phyloP scores from a whole-genome alignment of 2,113 vertebrate species.

The Nothobranchius furzeri region DNA sequence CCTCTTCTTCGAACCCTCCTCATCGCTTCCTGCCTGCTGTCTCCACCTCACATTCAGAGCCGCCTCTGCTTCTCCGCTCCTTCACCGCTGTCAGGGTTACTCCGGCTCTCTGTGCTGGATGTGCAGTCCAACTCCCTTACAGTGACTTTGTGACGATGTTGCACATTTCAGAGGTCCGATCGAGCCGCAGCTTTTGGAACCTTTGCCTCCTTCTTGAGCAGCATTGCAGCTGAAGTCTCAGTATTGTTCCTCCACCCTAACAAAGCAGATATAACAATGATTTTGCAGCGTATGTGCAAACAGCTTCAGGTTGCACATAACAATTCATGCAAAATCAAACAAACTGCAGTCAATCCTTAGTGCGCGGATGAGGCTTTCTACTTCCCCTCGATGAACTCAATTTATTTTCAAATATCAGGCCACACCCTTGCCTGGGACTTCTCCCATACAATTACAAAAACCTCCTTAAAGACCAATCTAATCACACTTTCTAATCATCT shows the following conservation, averaged over 20 bases:
- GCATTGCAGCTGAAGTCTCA: conserved; percentile 14
- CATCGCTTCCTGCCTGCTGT: conserved; percentile 70
- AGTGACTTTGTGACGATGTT: conserved; percentile 3
- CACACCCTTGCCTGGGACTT: conserved; percentile 74
- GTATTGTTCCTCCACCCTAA: conserved; percentile 36
- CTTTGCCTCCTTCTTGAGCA: conserved; percentile 31
- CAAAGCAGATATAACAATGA: conserved; percentile 24
- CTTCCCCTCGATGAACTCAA: conserved; percentile 64
- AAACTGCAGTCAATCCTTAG: conserved; percentile 7
- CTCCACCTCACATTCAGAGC: conserved; percentile 65
- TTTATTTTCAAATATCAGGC: conserved; percentile 63
- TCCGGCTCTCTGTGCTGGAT: conserved; percentile 12
- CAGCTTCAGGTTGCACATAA: background rate
- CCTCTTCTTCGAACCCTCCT: conserved; percentile 86
- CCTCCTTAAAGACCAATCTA: conserved; percentile 10
- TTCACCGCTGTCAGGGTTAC: background rate
- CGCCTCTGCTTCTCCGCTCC: conserved; percentile 9
- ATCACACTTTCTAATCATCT: conserved; percentile 5
- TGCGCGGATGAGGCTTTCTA: conserved; percentile 35
- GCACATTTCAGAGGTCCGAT: conserved; percentile 42
- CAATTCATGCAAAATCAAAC: conserved; percentile 17
- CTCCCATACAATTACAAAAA: conserved; percentile 39
- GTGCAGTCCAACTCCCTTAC: conserved; percentile 27
- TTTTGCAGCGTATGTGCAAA: background rate
- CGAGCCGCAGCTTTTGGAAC: conserved; percentile 24